These are phyloP conservation scores for Pangasius krempfi DNA, from an alignment of 2,797 vertebrate genomes.

Conservation along the genomic window DNA sequence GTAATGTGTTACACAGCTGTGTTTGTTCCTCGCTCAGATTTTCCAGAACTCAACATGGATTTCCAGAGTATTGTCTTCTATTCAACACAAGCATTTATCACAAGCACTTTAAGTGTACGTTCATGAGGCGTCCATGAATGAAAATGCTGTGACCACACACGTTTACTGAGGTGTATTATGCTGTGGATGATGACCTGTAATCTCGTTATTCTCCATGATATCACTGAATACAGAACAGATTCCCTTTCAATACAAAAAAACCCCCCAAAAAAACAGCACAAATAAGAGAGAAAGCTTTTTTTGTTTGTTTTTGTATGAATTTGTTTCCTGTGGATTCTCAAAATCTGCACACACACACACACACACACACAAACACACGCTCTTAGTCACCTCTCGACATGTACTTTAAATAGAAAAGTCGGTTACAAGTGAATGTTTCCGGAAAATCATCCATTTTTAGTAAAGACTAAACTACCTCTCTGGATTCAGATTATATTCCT, in stretches of 20 bases:
- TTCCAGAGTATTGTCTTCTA: neutral
- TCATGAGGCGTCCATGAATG: neutral
- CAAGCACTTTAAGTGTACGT: neutral
- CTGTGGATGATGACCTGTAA: neutral
- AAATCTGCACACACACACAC: neutral
- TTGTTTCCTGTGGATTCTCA: neutral
- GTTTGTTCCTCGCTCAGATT: constrained; percentile 43
- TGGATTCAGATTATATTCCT: neutral
- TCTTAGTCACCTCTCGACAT: neutral
- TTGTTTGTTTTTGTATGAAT: too few relatives aligned
- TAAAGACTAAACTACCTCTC: too few relatives aligned
- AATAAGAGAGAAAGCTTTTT: neutral
- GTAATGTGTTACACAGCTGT: constrained; percentile 30
- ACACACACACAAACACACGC: constrained; percentile 13
- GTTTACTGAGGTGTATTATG: neutral
- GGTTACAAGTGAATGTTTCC: neutral
- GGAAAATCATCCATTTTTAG: too few relatives aligned
- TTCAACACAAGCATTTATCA: neutral
- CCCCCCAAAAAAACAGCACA: neutral
- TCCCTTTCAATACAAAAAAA: neutral
- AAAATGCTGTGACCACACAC: neutral
- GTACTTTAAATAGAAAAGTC: neutral
- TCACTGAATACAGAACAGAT: neutral
- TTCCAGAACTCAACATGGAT: neutral
- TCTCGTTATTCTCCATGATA: neutral